phyloP scores from a whole-genome alignment of 2,888 invertebrate species.

The Epinotia ramella region DNA sequence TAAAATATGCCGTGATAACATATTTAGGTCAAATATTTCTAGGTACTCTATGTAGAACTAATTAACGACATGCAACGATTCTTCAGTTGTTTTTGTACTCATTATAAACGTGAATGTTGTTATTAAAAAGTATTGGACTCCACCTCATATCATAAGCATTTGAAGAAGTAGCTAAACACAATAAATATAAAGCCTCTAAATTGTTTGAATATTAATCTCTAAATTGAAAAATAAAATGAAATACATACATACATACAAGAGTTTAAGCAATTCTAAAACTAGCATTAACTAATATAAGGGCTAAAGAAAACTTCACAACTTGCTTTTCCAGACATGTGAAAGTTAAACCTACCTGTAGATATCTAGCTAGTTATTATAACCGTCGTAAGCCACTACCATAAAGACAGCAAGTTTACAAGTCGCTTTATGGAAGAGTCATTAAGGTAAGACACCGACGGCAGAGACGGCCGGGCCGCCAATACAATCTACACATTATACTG shows the following conservation, averaged over 20 bases:
- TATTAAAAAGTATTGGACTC: background rate
- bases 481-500: constrained; percentile 22
- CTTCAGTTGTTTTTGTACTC: background rate
- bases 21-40: constrained; percentile 25
- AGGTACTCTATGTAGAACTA: constrained; percentile 3
- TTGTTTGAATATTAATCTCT: too few relatives aligned
- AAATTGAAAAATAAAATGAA: too few relatives aligned
- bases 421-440: constrained; percentile 18
- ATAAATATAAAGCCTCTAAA: background rate
- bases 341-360: constrained; percentile 8
- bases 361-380: constrained; percentile 8
- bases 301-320: background rate
- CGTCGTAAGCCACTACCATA: constrained; percentile 15
- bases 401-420: constrained; percentile 18
- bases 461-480: background rate
- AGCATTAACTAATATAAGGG: background rate
- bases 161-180: too few relatives aligned
- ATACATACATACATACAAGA: too few relatives aligned
- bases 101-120: background rate
- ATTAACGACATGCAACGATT: constrained; percentile 21
- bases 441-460: background rate
- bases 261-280: background rate
- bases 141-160: background rate
- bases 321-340: constrained; percentile 20
- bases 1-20: constrained; percentile 22